A percentile compares a stretch with the other conserved stretches of the same genome.
Evolutionary conservation across 1,140 invertebrate genomes (phyloP).

Genomic region (Phthorimaea operculella): DNA sequence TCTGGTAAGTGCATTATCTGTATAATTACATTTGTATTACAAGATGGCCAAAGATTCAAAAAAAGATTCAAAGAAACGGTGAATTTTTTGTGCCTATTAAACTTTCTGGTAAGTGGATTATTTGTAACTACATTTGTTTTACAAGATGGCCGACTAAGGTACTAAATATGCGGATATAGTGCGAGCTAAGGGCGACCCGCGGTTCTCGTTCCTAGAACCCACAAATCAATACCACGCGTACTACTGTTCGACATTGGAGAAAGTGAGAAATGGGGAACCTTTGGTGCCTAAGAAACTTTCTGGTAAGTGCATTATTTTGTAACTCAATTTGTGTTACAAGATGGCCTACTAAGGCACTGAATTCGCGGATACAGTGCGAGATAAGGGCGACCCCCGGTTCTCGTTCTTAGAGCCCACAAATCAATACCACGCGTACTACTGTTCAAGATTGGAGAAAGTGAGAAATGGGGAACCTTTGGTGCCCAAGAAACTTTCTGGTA

Average conservation of each 20-base stretch:
- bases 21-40: too few species aligned
- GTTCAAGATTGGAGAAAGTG: conserved; percentile 17
- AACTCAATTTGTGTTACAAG: too few species aligned
- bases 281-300: background rate
- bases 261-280: background rate
- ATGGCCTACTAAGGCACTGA: conserved; percentile 94
- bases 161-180: conserved; percentile 91
- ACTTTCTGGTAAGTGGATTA: background rate
- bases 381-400: conserved; percentile 88
- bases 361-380: conserved; percentile 89
- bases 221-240: conserved; percentile 80
- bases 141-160: conserved; percentile 96
- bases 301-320: background rate
- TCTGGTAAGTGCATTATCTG: background rate
- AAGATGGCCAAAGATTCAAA: too few species aligned
- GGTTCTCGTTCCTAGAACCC: conserved; percentile 84
- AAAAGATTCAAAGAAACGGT: too few species aligned
- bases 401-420: conserved; percentile 80
- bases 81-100: background rate
- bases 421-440: conserved; percentile 83
- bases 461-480: background rate
- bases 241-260: conserved; percentile 68
- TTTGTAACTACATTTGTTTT: too few species aligned
- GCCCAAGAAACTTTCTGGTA: background rate
- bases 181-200: conserved; percentile 84